phyloP scores from a whole-genome alignment of 2,888 invertebrate genomes.

The Nymphalis urticae region DNA sequence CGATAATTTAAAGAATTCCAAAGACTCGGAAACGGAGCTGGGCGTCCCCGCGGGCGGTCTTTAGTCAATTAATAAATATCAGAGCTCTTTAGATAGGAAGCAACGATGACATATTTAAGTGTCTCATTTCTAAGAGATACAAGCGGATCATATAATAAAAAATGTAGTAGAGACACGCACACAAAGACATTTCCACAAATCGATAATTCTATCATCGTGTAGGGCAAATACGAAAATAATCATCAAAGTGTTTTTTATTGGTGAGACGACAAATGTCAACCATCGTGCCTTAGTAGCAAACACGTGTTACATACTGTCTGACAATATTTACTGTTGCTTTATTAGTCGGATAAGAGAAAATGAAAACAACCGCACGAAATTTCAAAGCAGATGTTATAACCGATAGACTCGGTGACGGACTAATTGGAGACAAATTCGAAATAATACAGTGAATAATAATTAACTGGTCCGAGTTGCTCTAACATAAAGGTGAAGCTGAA shows the following conservation, averaged over 20 bases:
- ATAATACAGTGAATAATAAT: slow-evolving; percentile 40
- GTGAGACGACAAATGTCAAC: slow-evolving; percentile 75
- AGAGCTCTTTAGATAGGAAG: slow-evolving; percentile 71
- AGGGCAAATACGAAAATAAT: slow-evolving; percentile 78
- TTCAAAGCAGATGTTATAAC: slow-evolving; percentile 60
- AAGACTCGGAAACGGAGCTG: slow-evolving; percentile 43
- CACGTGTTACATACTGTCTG: slow-evolving; percentile 79
- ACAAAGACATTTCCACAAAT: slow-evolving; percentile 74
- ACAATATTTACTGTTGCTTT: slow-evolving; percentile 78
- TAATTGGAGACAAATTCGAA: slow-evolving; percentile 57
- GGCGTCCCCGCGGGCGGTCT: slow-evolving; percentile 45
- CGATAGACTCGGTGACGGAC: slow-evolving; percentile 50
- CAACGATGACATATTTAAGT: slow-evolving; percentile 77
- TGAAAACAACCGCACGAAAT: slow-evolving; percentile 65
- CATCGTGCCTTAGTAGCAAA: slow-evolving; percentile 71
- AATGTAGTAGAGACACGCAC: slow-evolving; percentile 67
- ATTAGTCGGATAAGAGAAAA: slow-evolving; percentile 66
- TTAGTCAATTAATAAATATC: slow-evolving; percentile 59
- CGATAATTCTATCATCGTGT: slow-evolving; percentile 76
- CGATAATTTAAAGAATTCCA: slow-evolving; percentile 36
- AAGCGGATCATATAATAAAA: slow-evolving; percentile 63
- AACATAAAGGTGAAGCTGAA: background rate
- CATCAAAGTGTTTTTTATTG: slow-evolving; percentile 79
- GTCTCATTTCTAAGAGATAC: slow-evolving; percentile 69
- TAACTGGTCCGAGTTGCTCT: slow-evolving; percentile 18